A percentile compares a stretch with the other conserved stretches of the same genome.
phyloP scores from a whole-genome alignment of 1,140 invertebrate genomes.

The Procambarus virginalis region DNA sequence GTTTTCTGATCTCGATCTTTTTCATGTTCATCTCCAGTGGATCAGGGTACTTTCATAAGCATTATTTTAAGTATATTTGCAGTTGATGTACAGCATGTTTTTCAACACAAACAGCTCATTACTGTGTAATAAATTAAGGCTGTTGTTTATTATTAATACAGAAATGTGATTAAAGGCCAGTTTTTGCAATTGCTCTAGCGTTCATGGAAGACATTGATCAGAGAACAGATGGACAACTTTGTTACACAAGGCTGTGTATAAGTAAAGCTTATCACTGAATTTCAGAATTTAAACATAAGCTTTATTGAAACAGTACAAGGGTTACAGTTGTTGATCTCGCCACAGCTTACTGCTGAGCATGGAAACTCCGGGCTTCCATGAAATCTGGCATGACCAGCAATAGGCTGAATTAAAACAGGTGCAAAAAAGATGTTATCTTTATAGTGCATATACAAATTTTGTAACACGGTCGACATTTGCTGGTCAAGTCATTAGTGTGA shows the following conservation, averaged over 20 bases:
- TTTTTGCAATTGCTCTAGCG: slow-evolving; percentile 55
- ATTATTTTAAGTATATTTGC: slow-evolving; percentile 66
- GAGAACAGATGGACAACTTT: slow-evolving; percentile 21
- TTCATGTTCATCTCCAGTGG: slow-evolving; percentile 62
- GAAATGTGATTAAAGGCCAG: slow-evolving; percentile 66
- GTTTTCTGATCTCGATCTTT: slow-evolving; percentile 16
- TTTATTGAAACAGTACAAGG: slow-evolving; percentile 44
- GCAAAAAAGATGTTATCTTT: slow-evolving; percentile 24
- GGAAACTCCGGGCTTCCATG: slow-evolving; percentile 57
- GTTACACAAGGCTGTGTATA: slow-evolving; percentile 33
- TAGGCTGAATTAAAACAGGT: slow-evolving; percentile 41
- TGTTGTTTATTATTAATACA: slow-evolving; percentile 59
- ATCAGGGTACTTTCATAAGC: slow-evolving; percentile 66
- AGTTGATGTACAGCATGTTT: slow-evolving; percentile 62
- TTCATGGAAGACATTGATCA: slow-evolving; percentile 52
- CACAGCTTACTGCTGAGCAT: slow-evolving; percentile 53
- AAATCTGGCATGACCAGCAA: slow-evolving; percentile 53
- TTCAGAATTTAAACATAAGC: slow-evolving; percentile 17
- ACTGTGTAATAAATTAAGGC: slow-evolving; percentile 56
- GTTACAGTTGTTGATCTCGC: slow-evolving; percentile 44
- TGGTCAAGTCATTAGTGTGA: slow-evolving; percentile 41
- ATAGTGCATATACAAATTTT: slow-evolving; percentile 15
- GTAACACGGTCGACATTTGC: slow-evolving; percentile 40
- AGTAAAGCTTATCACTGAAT: slow-evolving; percentile 28
- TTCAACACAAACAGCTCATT: slow-evolving; percentile 48